Evolutionary conservation across 2,113 vertebrate genomes (phyloP).

Genomic region (Lethenteron camtschaticum): DNA sequence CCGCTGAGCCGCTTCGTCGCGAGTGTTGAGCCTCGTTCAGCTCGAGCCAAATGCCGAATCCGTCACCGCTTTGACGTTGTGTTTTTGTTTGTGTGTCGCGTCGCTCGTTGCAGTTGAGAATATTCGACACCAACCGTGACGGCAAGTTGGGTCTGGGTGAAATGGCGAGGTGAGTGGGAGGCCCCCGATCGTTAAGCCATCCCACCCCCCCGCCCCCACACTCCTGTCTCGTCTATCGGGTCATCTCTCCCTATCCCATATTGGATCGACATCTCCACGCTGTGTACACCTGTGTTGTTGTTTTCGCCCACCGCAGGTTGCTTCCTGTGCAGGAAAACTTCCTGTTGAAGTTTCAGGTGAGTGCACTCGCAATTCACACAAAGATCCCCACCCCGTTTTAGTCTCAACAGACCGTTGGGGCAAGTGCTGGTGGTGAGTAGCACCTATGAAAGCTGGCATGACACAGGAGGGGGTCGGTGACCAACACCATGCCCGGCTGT

Average conservation of each 20-base stretch:
- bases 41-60: not conserved
- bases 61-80: not conserved
- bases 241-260: not conserved
- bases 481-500: too few relatives aligned
- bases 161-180: conserved; percentile 54
- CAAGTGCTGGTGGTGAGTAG: too few relatives aligned
- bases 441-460: too few relatives aligned
- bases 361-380: not conserved
- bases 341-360: conserved; percentile 86
- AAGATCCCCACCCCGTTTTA: too few relatives aligned
- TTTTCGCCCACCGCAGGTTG: conserved; percentile 32
- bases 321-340: conserved; percentile 92
- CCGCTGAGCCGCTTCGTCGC: too few relatives aligned
- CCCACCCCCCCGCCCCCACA: not conserved
- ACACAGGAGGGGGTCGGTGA: too few relatives aligned
- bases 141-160: conserved; percentile 82
- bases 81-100: not conserved
- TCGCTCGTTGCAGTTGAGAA: conserved; percentile 35
- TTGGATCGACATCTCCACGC: not conserved
- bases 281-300: conserved; percentile 7
- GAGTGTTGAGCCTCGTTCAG: not conserved
- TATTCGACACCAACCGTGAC: conserved; percentile 78
- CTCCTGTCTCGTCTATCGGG: not conserved
- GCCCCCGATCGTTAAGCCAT: not conserved
- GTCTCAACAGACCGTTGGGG: too few relatives aligned